These are phyloP conservation scores for Gryllus bimaculatus DNA, from an alignment of 1,140 invertebrate genomes.

Conservation along the genomic window DNA sequence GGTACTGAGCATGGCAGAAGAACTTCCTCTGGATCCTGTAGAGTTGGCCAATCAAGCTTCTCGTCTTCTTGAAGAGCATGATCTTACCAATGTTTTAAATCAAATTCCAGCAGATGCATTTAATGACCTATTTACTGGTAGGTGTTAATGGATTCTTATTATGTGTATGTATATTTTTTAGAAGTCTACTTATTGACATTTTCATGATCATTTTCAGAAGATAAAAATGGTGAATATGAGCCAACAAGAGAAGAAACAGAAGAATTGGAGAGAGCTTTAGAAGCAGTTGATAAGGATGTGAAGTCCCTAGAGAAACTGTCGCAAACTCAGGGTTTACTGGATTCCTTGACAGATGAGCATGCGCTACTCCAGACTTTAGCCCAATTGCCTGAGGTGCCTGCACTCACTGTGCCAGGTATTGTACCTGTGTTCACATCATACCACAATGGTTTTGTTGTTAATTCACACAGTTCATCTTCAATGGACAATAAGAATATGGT, in stretches of 20 bases:
- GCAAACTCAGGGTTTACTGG: conserved; percentile 47
- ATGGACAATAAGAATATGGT: not conserved
- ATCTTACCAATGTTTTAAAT: conserved; percentile 79
- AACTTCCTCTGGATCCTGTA: conserved; percentile 40
- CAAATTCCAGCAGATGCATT: conserved; percentile 86
- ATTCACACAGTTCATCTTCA: not conserved
- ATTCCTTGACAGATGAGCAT: conserved; percentile 28
- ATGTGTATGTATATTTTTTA: conserved; percentile 15
- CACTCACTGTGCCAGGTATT: conserved; percentile 11
- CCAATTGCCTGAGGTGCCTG: conserved; percentile 21
- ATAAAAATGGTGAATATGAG: conserved; percentile 59
- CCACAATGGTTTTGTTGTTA: conserved; percentile 19
- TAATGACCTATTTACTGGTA: conserved; percentile 76
- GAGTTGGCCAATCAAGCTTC: conserved; percentile 40
- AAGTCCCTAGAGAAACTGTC: conserved; percentile 62
- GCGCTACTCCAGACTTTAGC: conserved; percentile 21
- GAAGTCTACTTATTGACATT: not conserved
- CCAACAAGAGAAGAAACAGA: conserved; percentile 70
- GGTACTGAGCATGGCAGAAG: conserved; percentile 34
- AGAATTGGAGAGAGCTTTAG: conserved; percentile 70
- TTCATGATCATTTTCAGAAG: conserved; percentile 40
- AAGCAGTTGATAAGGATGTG: conserved; percentile 70
- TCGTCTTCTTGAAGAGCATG: conserved; percentile 63
- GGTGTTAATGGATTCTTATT: conserved; percentile 23
- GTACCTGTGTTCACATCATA: conserved; percentile 19